Evolutionary conservation across 2,888 invertebrate species (phyloP).

Genomic region (Allacma fusca): DNA sequence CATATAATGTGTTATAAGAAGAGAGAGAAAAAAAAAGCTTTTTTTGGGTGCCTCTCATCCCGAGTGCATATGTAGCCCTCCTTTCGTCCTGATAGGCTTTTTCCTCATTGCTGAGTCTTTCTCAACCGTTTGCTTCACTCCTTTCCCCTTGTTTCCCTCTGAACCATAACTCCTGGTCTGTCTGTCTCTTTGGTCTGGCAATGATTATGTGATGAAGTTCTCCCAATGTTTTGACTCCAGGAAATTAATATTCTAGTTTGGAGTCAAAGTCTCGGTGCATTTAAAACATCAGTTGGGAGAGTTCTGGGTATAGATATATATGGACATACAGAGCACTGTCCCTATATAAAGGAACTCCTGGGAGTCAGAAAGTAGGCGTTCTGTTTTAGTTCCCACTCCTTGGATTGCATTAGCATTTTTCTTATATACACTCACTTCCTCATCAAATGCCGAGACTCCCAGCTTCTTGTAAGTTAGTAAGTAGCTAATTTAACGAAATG

Average conservation of each 20-base stretch:
- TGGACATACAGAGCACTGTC: too few species aligned
- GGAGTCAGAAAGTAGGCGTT: not conserved
- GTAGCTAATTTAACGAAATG: too few species aligned
- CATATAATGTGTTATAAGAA: conserved; percentile 32
- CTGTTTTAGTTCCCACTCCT: not conserved
- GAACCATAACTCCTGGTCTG: conserved; percentile 1
- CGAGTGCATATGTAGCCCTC: too few species aligned
- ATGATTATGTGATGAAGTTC: conserved; percentile 35
- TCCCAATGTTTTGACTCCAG: conserved; percentile 33
- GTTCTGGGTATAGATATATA: too few species aligned
- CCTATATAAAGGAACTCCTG: too few species aligned
- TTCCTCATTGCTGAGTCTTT: too few species aligned
- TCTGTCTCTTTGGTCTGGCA: conserved; percentile 20
- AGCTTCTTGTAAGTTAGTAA: too few species aligned
- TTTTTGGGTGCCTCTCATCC: not conserved
- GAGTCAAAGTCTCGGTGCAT: not conserved
- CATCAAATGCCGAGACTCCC: not conserved
- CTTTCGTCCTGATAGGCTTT: too few species aligned
- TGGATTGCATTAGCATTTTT: conserved; percentile 24
- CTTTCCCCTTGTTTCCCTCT: conserved; percentile 15
- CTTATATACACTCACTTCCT: conserved; percentile 7
- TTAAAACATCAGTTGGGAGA: not conserved
- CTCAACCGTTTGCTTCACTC: not conserved
- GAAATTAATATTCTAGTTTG: conserved; percentile 32
- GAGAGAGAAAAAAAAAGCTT: not conserved